Evolutionary conservation across 2,113 vertebrate species (phyloP).

Genomic region (Catharus fuscescens): DNA sequence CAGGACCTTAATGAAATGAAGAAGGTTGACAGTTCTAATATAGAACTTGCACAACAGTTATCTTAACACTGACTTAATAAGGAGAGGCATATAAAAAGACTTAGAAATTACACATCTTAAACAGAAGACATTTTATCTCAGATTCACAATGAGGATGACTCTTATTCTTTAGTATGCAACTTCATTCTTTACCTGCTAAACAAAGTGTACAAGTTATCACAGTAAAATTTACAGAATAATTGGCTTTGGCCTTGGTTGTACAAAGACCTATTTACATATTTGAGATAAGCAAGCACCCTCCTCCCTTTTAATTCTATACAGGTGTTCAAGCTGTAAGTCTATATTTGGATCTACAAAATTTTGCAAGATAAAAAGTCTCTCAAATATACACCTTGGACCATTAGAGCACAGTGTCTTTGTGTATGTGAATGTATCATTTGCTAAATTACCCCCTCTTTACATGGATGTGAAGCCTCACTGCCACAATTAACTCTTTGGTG

Average conservation of each 20-base stretch:
- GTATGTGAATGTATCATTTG: neutral
- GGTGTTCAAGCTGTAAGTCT: constrained; percentile 57
- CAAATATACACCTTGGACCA: constrained; percentile 62
- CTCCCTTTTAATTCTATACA: constrained; percentile 66
- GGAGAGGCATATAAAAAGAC: constrained; percentile 40
- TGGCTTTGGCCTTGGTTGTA: constrained; percentile 8
- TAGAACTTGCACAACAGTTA: constrained; percentile 49
- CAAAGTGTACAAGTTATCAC: constrained; percentile 36
- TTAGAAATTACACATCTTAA: constrained; percentile 26
- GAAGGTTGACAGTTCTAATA: constrained; percentile 59
- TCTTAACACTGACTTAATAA: constrained; percentile 13
- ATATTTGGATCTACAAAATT: constrained; percentile 57
- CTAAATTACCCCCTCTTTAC: neutral
- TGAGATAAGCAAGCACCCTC: constrained; percentile 28
- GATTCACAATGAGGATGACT: constrained; percentile 9
- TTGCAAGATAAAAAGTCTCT: constrained; percentile 34
- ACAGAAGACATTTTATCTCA: neutral
- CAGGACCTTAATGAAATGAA: constrained; percentile 22
- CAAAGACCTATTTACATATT: constrained; percentile 66
- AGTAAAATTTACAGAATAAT: constrained; percentile 66
- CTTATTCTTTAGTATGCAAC: neutral
- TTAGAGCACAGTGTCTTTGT: neutral
- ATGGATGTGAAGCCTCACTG: neutral
- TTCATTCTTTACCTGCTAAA: constrained; percentile 36
- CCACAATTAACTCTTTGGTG: neutral